A percentile compares a stretch with the other conserved stretches of the same genome.
Conservation (phyloP, 1,140 invertebrate genomes). For the Drosophila lacertosa region DNA sequence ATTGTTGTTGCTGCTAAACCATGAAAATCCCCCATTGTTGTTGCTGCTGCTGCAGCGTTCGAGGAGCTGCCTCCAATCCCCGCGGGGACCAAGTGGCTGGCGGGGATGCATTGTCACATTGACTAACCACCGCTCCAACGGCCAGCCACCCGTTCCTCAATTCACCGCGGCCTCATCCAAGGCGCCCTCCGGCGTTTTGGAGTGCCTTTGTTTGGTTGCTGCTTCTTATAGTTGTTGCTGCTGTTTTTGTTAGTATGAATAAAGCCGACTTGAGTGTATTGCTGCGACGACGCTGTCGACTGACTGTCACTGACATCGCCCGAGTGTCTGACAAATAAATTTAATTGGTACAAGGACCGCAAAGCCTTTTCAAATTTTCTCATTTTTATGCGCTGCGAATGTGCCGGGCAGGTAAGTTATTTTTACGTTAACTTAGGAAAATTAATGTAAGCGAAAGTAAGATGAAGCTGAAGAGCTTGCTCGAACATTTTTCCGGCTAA, state of each 20-base stretch:
- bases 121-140: conserved; percentile 50
- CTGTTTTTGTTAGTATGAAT: conserved; percentile 50
- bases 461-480: no score
- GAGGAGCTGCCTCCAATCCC: no score
- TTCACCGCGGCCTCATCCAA: conserved; percentile 43
- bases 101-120: conserved; percentile 68
- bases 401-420: conserved; percentile 5
- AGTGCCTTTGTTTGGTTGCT: conserved; percentile 64
- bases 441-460: neutral
- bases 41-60: conserved; percentile 35
- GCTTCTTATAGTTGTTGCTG: conserved; percentile 14
- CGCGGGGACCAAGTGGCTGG: conserved; percentile 26
- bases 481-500: neutral
- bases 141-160: conserved; percentile 14
- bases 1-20: no score
- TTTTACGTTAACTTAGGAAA: neutral
- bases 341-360: conserved; percentile 65
- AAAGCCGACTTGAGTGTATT: conserved; percentile 70
- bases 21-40: conserved; percentile 64
- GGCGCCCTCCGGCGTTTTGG: conserved; percentile 55
- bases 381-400: conserved; percentile 17
- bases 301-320: conserved; percentile 48
- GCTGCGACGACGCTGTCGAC: conserved; percentile 41
- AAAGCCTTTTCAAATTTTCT: conserved; percentile 39
- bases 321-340: conserved; percentile 62